Base-by-base conservation (phyloP, 2,888 invertebrate genomes). In the Panzeria rudis region DNA sequence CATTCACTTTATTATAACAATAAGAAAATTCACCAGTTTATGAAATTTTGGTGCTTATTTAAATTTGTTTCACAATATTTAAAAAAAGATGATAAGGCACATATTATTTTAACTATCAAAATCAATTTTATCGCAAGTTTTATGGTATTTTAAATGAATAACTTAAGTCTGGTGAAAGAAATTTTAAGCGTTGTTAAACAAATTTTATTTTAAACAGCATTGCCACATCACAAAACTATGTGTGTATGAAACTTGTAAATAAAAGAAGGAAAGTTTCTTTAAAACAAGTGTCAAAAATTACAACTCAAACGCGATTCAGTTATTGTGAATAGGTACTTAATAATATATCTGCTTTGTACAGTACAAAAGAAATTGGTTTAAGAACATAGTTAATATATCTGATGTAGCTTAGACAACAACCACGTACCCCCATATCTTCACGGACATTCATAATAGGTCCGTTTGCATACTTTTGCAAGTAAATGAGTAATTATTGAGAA, bases 211-310 rank as follows among this genome's bases (percentile, higher is more conserved):
- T 9, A 13, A 44, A 7, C 3, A 17, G 52, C 15, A 50, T 35
- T 62, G 64, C 75, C 75, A 75, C 8, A 73, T 56, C 25, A 5
- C 0, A 54, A 25, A 23, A 38, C 8, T 73, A 17, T 13, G 6
- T 1, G 8, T 25, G 7, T n/a, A 15, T 15, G 9, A 6, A 29
- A 29, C 3, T n/a, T 13, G 52, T 52, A 25, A 29, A 25, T 20
- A 52, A 35, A 61, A 25, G 6, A 11, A 50, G 38, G 50, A 73
- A 71, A 23, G 15, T 47, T 13, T 1, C 3, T 38, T 25, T 23
- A 62, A 73, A 64, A 64, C 75, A 64, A 75, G 32, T 75, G 75
- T 75, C 75, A 75, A 75, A 75, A 64, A 72, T 17, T 23, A 1
- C 23, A 17, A 35, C 1, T 17, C 9, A 29, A 23, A 29, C 5